Base-by-base conservation (phyloP, 2,888 invertebrate genomes). In the Netelia virgata region DNA sequence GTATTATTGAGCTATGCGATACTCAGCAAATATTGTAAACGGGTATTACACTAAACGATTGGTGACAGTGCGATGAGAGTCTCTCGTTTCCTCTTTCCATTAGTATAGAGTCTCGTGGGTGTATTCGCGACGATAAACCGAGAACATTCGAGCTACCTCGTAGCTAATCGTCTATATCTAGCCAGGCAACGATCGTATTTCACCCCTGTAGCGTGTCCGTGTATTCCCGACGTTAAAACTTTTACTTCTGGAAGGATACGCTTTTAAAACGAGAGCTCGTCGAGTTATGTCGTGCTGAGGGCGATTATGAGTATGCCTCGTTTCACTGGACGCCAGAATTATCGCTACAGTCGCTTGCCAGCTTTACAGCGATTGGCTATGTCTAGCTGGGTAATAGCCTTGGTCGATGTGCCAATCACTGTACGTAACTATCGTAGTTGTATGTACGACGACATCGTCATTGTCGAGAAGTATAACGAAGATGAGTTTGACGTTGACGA, bases 131-230 rank as follows among this genome's bases (percentile, higher is more conserved):
- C 83, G 73, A 83, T 86, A 59, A 70, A 82, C 79, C 79, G 64
- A 66, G 79, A 72, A 74, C 72, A 78, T 59, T 59, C 84, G 72
- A 57, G 81, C 78, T 83, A 73, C 74, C 81, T 86, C 85, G 84
- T 86, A 84, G 86, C 87, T 88, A 88, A 88, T 86, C 87, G 86
- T 70, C 82, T 87, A 84, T 79, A 83, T 88, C 86, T 87, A 85
- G 86, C 81, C 84, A 86, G 87, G 88, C 88, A 86, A 82, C 86
- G 87, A 88, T 88, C 88, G 89, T 88, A 88, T 89, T 87, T 89
- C 87, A 88, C 75, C 64, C 85, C 86, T 69, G 66, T 61, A 55
- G 28, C 3, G 23, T 14, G 36, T 64, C 23, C 72, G 59, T 55
- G 47, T 74, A 61, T 47, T 68, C 79, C 41, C 6, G 63, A 47